phyloP scores from a whole-genome alignment of 2,113 vertebrate genomes.

The Sprattus sprattus region DNA sequence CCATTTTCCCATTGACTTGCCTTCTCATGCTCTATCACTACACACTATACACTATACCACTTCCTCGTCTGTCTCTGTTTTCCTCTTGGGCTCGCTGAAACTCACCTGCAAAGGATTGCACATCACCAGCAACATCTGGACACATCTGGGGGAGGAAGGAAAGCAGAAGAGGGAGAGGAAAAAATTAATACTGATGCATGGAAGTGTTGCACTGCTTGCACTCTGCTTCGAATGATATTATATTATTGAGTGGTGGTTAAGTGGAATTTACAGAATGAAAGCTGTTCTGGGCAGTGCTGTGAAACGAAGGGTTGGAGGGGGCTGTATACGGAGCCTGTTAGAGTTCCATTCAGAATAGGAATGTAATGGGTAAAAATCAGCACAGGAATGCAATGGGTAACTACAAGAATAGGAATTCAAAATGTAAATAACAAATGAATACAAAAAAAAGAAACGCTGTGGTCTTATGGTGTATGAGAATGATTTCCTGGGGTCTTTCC shows the following conservation, averaged over 20 bases:
- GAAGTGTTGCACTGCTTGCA: not conserved
- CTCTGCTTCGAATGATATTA: not conserved
- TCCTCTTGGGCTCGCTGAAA: constrained; percentile 30
- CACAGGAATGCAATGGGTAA: not conserved
- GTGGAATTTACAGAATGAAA: not conserved
- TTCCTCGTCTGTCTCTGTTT: not conserved
- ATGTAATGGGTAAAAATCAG: not conserved
- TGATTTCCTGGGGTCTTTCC: not conserved
- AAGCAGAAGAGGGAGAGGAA: not conserved
- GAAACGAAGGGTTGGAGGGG: not conserved
- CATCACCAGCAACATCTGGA: constrained; percentile 81
- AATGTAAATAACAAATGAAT: not conserved
- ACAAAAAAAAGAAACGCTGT: not conserved
- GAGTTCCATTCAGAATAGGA: not conserved
- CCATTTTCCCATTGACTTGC: not conserved
- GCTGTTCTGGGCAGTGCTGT: not conserved
- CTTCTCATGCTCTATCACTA: not conserved
- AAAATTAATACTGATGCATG: not conserved
- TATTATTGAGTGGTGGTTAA: not conserved
- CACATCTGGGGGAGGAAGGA: constrained; percentile 61
- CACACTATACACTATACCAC: not conserved
- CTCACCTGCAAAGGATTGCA: constrained; percentile 78
- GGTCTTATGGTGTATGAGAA: not conserved
- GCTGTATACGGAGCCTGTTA: not conserved
- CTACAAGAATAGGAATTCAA: not conserved